Evolutionary conservation across 1,140 invertebrate species (phyloP), one percentile per base, ranked within the genome.

Genomic region (Trachelipus rathkii): DNA sequence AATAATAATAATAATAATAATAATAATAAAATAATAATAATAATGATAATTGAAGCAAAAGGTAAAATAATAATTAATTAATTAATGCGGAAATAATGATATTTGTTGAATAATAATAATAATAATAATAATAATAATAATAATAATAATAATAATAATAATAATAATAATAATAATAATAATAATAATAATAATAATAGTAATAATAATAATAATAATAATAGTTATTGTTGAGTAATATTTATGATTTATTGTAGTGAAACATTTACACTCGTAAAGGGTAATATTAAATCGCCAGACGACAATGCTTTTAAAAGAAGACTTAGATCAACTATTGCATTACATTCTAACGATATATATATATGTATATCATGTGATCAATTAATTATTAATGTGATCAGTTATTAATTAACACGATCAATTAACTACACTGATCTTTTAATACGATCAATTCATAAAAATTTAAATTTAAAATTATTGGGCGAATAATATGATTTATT

Each of bases 171-270:
- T 3, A 24, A 21, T n/a, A 4, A 69, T 24, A 21, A 24, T 70
- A 70, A 24, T 3, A 70, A 24, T 23, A 23, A n/a, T 15, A 23
- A 70, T 23, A 15, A 70, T 23, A 15, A 70, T 23, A 15, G n/a
- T n/a, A 70, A 21, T 70, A 70, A 21, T 69, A 69, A 21, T 70
- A 70, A 24, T 5, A 70, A 21, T 70, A 70, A 21, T 70, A 70
- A 21, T 70, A 70, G 10, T 70, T 21, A 5, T 5, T 70, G 3
- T 33, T 5, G 15, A 3, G 6, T 70, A 3, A 21, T 21, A 5
- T 11, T 70, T 70, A 23, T 70, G 10, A 3, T 5, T 33, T 33
- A 1, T 10, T 70, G 68, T 33, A 33, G 33, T 33, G 33, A 33
- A 33, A 33, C 6, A 33, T 33, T 33, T 3, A 33, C 33, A 33